A percentile compares a stretch with the other conserved stretches of the same genome.
phyloP scores from a whole-genome alignment of 2,797 vertebrate genomes.

The Sebastes vulpes region DNA sequence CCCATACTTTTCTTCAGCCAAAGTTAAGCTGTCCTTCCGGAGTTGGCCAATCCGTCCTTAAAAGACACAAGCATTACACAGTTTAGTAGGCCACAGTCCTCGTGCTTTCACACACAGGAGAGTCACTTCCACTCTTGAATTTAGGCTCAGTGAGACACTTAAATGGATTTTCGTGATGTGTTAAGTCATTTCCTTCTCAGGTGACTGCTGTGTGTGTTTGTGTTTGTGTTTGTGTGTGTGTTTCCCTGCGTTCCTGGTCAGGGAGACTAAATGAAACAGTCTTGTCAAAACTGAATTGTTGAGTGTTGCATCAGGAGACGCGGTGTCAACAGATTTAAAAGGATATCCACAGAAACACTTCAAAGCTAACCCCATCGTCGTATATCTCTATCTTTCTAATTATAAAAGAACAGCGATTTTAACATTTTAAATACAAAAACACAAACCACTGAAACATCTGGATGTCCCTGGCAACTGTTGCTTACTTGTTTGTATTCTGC shows the following conservation, averaged over 20 bases:
- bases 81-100: conserved; percentile 40
- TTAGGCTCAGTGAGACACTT: conserved; percentile 38
- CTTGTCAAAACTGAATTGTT: conserved; percentile 51
- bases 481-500: conserved; percentile 26
- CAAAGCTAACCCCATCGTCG: neutral
- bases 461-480: conserved; percentile 35
- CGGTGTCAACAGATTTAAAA: conserved; percentile 50
- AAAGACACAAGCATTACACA: conserved; percentile 35
- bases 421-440: conserved; percentile 8
- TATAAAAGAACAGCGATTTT: neutral
- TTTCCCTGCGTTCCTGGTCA: conserved; percentile 41
- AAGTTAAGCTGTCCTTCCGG: conserved; percentile 47
- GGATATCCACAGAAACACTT: conserved; percentile 24
- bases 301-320: conserved; percentile 39
- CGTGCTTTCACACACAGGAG: conserved; percentile 31
- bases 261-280: conserved; percentile 55
- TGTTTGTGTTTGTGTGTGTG: neutral
- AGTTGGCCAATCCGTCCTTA: conserved; percentile 27
- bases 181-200: conserved; percentile 53
- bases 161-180: conserved; percentile 60
- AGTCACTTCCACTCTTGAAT: conserved; percentile 39
- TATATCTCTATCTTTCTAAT: neutral
- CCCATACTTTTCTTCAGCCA: conserved; percentile 11
- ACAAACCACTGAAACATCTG: conserved; percentile 43
- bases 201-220: conserved; percentile 22